These are phyloP conservation scores for Peromyscus polionotus DNA, from an alignment of 2,113 vertebrate genomes.

Conservation along the genomic window DNA sequence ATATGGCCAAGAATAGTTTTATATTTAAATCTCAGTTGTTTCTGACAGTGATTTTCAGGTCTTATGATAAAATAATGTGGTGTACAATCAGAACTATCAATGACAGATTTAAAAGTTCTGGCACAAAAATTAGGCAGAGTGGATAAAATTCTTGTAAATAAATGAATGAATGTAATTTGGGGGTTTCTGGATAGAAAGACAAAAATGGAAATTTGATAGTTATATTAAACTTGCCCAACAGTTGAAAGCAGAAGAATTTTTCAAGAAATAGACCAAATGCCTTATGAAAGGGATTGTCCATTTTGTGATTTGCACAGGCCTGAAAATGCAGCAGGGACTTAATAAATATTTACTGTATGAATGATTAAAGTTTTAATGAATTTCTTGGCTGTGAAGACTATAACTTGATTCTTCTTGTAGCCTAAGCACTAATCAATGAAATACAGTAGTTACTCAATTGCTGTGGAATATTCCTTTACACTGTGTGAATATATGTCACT, in stretches of 20 bases:
- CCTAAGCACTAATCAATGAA: neutral
- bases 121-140: neutral
- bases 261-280: neutral
- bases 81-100: neutral
- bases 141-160: neutral
- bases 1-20: neutral
- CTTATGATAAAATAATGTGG: neutral
- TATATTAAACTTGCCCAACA: neutral
- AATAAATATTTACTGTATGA: neutral
- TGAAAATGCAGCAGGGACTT: neutral
- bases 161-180: neutral
- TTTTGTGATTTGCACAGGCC: neutral
- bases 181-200: neutral
- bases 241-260: neutral
- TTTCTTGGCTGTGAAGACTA: neutral
- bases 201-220: neutral
- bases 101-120: neutral
- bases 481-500: too few species aligned
- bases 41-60: neutral
- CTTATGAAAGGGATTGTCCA: neutral
- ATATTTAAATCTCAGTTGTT: slow-evolving; percentile 13
- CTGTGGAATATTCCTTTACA: too few species aligned
- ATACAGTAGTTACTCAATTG: neutral
- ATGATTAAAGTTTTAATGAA: slow-evolving; percentile 1
- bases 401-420: neutral